Percentiles rank a stretch among this genome's conserved stretches.
phyloP scores from a whole-genome alignment of 2,113 vertebrate species.

The Sardina pilchardus region DNA sequence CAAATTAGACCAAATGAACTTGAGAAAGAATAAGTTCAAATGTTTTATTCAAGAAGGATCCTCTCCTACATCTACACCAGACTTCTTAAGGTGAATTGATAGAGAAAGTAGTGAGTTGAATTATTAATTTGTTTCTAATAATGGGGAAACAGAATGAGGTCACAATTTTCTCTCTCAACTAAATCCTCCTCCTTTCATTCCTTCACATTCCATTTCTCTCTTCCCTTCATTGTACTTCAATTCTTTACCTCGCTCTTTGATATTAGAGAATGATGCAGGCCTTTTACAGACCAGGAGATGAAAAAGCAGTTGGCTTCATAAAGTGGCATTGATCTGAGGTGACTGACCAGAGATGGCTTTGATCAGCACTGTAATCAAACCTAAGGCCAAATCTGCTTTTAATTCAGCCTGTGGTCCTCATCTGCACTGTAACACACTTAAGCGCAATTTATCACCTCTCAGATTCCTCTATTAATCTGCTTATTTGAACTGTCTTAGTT shows the following conservation, averaged over 20 bases:
- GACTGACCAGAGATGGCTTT: constrained; percentile 35
- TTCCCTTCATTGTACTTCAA: too few relatives aligned
- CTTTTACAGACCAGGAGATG: neutral
- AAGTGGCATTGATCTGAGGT: constrained; percentile 45
- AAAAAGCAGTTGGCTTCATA: constrained; percentile 10
- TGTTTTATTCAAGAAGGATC: neutral
- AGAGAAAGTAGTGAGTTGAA: constrained; percentile 28
- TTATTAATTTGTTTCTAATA: constrained; percentile 40
- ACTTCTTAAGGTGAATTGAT: neutral
- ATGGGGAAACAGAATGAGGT: constrained; percentile 25
- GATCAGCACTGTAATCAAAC: constrained; percentile 31
- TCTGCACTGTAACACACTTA: neutral
- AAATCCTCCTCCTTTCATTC: neutral
- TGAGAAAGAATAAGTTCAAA: neutral
- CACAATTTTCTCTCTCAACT: neutral
- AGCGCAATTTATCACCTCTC: too few relatives aligned
- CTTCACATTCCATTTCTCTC: neutral
- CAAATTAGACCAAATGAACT: constrained; percentile 1
- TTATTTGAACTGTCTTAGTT: neutral
- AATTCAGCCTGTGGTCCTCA: neutral
- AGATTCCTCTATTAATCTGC: neutral
- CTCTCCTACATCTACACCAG: neutral
- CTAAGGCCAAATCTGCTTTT: neutral
- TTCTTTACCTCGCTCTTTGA: neutral
- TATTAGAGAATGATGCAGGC: neutral